Evolutionary conservation across 92 coral and sea anemone genomes (phyloP).

Genomic region (Zoanthus gigantus): DNA sequence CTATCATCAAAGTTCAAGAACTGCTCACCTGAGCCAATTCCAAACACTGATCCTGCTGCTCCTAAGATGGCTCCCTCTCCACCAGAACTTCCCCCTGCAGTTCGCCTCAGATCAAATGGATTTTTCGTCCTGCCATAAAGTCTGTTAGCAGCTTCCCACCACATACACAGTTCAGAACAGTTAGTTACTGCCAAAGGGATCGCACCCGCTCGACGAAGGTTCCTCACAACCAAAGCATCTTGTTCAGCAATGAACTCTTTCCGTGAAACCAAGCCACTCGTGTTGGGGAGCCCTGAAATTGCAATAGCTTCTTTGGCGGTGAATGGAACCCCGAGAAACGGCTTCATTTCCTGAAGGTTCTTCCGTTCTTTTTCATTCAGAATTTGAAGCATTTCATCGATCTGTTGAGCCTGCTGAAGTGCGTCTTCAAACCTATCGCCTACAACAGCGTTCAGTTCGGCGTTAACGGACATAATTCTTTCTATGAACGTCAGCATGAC

Average conservation of each 20-base stretch:
- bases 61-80: slow-evolving; percentile 97
- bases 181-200: slow-evolving; percentile 86
- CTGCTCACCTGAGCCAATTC: slow-evolving; percentile 90
- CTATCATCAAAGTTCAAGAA: neutral
- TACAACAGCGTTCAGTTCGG: slow-evolving; percentile 84
- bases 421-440: slow-evolving; percentile 90
- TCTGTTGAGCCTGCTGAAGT: slow-evolving; percentile 78
- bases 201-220: slow-evolving; percentile 86
- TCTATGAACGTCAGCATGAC: slow-evolving; percentile 77
- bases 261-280: slow-evolving; percentile 91
- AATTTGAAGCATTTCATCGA: slow-evolving; percentile 76
- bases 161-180: slow-evolving; percentile 96
- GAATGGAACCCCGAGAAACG: slow-evolving; percentile 92
- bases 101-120: slow-evolving; percentile 81
- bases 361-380: slow-evolving; percentile 64
- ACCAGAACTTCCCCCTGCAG: slow-evolving; percentile 97
- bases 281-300: slow-evolving; percentile 81
- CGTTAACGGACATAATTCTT: slow-evolving; percentile 80
- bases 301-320: slow-evolving; percentile 94
- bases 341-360: slow-evolving; percentile 62
- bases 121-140: slow-evolving; percentile 91
- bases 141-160: slow-evolving; percentile 97
- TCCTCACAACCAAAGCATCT: slow-evolving; percentile 84
- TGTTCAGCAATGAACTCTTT: slow-evolving; percentile 69
- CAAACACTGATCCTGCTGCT: slow-evolving; percentile 93